Evolutionary conservation across 1,140 invertebrate species (phyloP).

Genomic region (Eulimnadia texana): DNA sequence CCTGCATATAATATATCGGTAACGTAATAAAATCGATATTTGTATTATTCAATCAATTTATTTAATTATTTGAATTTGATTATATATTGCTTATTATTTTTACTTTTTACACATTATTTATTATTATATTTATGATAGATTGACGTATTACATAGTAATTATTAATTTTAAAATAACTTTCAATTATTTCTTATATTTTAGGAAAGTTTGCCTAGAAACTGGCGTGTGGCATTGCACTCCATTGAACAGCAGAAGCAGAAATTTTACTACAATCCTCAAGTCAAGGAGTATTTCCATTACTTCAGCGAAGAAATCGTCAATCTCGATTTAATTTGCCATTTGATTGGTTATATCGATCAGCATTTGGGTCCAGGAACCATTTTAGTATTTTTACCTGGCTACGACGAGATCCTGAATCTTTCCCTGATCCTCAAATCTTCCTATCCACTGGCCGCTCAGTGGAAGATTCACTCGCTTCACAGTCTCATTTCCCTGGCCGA

Average conservation of each 20-base stretch:
- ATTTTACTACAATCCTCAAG: background rate
- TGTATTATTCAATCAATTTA: no score
- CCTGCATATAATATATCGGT: no score
- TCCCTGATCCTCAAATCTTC: slow-evolving; percentile 44
- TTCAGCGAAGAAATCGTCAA: slow-evolving; percentile 13
- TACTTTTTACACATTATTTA: no score
- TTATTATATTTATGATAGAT: no score
- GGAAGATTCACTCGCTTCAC: slow-evolving; percentile 35
- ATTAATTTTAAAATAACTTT: no score
- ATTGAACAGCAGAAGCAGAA: background rate
- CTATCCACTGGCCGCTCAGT: slow-evolving; percentile 47
- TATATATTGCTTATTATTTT: no score
- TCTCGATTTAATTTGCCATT: slow-evolving; percentile 8
- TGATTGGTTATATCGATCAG: slow-evolving; percentile 2
- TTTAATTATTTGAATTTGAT: no score
- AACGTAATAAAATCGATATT: no score
- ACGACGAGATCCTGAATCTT: slow-evolving; percentile 67
- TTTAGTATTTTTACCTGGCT: slow-evolving; percentile 82
- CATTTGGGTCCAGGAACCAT: slow-evolving; percentile 46
- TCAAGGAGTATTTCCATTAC: slow-evolving; percentile 1
- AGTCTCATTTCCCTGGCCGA: background rate
- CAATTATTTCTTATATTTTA: no score
- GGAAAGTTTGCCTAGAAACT: no score
- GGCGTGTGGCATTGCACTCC: background rate
- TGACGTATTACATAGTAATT: no score